phyloP scores from a whole-genome alignment of 2,888 invertebrate species.

The Ectemnius lituratus region DNA sequence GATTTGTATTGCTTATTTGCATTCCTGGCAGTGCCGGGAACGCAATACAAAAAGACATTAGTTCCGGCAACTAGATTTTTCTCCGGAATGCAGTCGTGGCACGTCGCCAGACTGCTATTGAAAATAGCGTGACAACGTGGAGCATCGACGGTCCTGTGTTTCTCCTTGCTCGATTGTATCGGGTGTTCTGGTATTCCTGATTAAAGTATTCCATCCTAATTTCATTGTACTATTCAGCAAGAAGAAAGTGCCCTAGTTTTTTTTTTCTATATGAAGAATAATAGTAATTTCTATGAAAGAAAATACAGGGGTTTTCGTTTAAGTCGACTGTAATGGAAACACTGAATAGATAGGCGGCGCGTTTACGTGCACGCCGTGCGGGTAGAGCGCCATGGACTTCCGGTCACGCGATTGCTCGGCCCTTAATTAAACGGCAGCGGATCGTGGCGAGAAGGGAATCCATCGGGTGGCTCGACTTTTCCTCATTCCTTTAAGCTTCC shows the following conservation, averaged over 20 bases:
- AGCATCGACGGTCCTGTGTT: background rate
- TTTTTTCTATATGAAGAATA: too few relatives aligned
- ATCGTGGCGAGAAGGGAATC: constrained; percentile 13
- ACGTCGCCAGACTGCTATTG: background rate
- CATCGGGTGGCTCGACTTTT: too few relatives aligned
- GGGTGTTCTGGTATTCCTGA: too few relatives aligned
- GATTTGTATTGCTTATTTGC: too few relatives aligned
- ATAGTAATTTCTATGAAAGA: too few relatives aligned
- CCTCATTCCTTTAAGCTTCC: background rate
- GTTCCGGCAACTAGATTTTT: background rate
- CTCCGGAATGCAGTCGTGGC: background rate
- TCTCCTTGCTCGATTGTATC: too few relatives aligned
- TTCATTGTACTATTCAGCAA: too few relatives aligned
- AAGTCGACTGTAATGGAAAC: constrained; percentile 23
- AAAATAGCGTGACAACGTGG: background rate
- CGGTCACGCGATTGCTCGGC: constrained; percentile 61
- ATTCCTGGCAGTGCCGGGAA: too few relatives aligned
- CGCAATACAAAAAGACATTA: background rate
- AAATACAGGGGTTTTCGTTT: constrained; percentile 20
- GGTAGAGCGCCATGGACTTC: constrained; percentile 51
- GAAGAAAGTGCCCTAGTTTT: too few relatives aligned
- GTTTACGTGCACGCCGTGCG: constrained; percentile 37
- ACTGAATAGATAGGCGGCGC: constrained; percentile 39
- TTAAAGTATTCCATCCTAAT: too few relatives aligned
- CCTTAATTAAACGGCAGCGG: constrained; percentile 53